Percentiles rank a stretch among this genome's conserved stretches.
Conservation (phyloP, 1,140 invertebrate species). For the Calliopsis andreniformis region DNA sequence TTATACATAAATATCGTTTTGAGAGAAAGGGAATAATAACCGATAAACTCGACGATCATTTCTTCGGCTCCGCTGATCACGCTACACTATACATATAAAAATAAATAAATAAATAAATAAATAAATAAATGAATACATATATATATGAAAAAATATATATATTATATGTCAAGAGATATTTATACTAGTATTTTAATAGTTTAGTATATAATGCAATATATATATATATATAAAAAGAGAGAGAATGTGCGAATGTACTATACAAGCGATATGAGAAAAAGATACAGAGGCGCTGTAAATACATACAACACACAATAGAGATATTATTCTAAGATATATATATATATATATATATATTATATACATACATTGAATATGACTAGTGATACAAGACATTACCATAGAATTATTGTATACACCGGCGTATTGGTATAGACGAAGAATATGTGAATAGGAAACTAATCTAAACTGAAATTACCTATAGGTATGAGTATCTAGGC, state of each 20-base stretch:
- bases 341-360: slow-evolving; percentile 64
- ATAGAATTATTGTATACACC: slow-evolving; percentile 73
- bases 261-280: slow-evolving; percentile 59
- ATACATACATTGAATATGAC: slow-evolving; percentile 65
- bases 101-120: slow-evolving; percentile 67
- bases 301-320: slow-evolving; percentile 69
- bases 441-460: slow-evolving; percentile 67
- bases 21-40: slow-evolving; percentile 29
- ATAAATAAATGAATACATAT: slow-evolving; percentile 58
- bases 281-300: slow-evolving; percentile 72
- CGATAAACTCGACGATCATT: slow-evolving; percentile 43
- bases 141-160: slow-evolving; percentile 65
- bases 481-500: slow-evolving; percentile 64
- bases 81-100: slow-evolving; percentile 72
- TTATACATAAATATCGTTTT: slow-evolving; percentile 51
- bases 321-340: slow-evolving; percentile 70
- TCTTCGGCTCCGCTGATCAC: slow-evolving; percentile 63
- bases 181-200: slow-evolving; percentile 81
- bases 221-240: slow-evolving; percentile 59
- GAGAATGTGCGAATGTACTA: slow-evolving; percentile 61
- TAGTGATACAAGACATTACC: slow-evolving; percentile 67
- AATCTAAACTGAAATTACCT: slow-evolving; percentile 67
- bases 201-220: slow-evolving; percentile 72
- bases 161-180: slow-evolving; percentile 77
- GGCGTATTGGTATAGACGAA: slow-evolving; percentile 69